Evolutionary conservation across 2,113 vertebrate species (phyloP), one percentile per base, ranked within the genome.

Genomic region (Casuarius casuarius): DNA sequence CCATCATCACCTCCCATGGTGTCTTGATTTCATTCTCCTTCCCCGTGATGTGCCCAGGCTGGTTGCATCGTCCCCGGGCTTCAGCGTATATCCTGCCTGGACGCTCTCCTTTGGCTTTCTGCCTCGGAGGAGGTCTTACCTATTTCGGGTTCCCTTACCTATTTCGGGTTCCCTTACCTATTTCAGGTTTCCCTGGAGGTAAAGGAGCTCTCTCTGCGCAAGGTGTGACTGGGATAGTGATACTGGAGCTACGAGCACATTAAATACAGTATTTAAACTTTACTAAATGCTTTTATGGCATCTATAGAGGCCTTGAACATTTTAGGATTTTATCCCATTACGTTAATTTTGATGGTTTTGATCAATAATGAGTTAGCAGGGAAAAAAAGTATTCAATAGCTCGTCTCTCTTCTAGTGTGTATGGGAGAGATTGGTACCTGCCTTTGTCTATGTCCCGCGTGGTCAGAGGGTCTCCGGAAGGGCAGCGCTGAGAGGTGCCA

Each of bases 221-320:
- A 42, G 20, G 14, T 76, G 0, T 21, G 70, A 25, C 28, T 35
- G 61, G 31, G 13, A 3, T 1, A 1, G 8, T n/a, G 49, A 15
- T 31, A 28, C 58, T 66, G 65, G 44, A 76, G 40, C 67, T 25
- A 28, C 4, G 5, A 20, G 23, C 80, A 56, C 15, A 6, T 63
- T 73, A 29, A 90, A 46, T 7, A 16, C 63, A 28, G 16, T 21
- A 17, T 70, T 83, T 77, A 38, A 79, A 62, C 19, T 12, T 23
- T 29, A 44, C 23, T n/a, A 59, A 88, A 62, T 26, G 35, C 8
- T 35, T 70, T 93, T 80, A 70, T 70, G 26, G 31, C 16, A 38
- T 58, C 62, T 23, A 20, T 1, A 52, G 54, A 73, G n/a, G 25
- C 31, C 31, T 90, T 61, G 38, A 68, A 33, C 5, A 3, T 56